A percentile compares a stretch with the other conserved stretches of the same genome.
phyloP scores from a whole-genome alignment of 2,113 vertebrate species.

The Muntiacus reevesi region DNA sequence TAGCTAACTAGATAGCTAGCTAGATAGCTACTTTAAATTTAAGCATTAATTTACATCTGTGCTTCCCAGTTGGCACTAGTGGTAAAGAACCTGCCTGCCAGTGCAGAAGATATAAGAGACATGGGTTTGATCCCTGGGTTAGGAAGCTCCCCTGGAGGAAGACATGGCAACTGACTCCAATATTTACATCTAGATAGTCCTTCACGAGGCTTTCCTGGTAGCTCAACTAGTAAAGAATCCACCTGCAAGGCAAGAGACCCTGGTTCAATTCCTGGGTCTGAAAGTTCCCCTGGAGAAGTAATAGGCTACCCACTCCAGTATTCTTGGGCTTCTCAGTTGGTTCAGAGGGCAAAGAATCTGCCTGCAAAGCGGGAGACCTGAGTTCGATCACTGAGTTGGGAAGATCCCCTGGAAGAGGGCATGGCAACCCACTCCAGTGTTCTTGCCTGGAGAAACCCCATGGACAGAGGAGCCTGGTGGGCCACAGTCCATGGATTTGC shows the following conservation, averaged over 20 bases:
- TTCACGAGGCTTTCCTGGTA: not conserved
- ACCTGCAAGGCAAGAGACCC: not conserved
- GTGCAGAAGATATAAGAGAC: not conserved
- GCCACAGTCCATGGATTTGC: not conserved
- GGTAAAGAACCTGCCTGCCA: not conserved
- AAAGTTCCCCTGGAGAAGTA: not conserved
- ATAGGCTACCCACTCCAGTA: not conserved
- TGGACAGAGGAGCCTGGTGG: not conserved
- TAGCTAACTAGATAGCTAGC: too few species aligned
- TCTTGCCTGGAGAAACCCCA: not conserved
- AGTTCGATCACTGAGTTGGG: not conserved
- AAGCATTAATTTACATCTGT: slow-evolving; percentile 1
- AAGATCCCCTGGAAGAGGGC: not conserved
- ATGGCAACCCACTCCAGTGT: not conserved
- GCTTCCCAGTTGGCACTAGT: not conserved
- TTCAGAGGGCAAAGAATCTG: not conserved
- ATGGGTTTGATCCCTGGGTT: not conserved
- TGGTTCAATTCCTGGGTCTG: not conserved
- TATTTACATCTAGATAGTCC: not conserved
- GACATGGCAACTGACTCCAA: not conserved
- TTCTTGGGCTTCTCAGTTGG: not conserved
- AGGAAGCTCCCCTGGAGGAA: not conserved
- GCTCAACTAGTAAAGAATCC: not conserved
- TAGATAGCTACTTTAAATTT: not conserved
- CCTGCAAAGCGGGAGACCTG: not conserved